These are phyloP conservation scores for Drosophila truncata DNA, from an alignment of 1,140 invertebrate species.

Conservation along the genomic window DNA sequence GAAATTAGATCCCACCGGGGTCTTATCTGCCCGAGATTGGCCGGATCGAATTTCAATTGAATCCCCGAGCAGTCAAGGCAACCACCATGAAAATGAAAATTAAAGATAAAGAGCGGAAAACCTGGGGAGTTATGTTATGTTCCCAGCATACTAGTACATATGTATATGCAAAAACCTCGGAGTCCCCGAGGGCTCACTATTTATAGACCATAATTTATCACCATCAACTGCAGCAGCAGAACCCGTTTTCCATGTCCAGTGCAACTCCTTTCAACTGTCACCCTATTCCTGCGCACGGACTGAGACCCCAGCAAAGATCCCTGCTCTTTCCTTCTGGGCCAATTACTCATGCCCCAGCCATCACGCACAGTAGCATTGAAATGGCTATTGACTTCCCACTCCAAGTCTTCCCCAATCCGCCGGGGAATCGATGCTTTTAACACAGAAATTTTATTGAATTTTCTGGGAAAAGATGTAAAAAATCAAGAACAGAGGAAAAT, in stretches of 20 bases:
- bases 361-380: constrained; percentile 62
- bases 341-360: constrained; percentile 59
- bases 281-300: constrained; percentile 4
- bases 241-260: constrained; percentile 57
- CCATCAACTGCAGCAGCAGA: constrained; percentile 50
- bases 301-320: constrained; percentile 1
- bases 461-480: constrained; percentile 75
- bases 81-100: constrained; percentile 38
- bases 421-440: constrained; percentile 29
- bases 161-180: constrained; percentile 41
- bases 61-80: constrained; percentile 13
- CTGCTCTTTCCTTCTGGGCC: constrained; percentile 25
- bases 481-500: constrained; percentile 51
- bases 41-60: constrained; percentile 47
- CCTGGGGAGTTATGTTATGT: constrained; percentile 28
- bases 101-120: constrained; percentile 26
- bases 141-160: constrained; percentile 47
- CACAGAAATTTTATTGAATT: constrained; percentile 70
- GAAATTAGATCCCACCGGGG: constrained; percentile 33
- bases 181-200: constrained; percentile 13
- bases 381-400: constrained; percentile 47
- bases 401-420: not conserved
- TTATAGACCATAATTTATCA: constrained; percentile 75
- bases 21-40: constrained; percentile 42
- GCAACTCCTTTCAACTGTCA: constrained; percentile 18